A percentile compares a stretch with the other conserved stretches of the same genome.
phyloP scores from a whole-genome alignment of 1,140 invertebrate genomes.

The Nebria ingens region DNA sequence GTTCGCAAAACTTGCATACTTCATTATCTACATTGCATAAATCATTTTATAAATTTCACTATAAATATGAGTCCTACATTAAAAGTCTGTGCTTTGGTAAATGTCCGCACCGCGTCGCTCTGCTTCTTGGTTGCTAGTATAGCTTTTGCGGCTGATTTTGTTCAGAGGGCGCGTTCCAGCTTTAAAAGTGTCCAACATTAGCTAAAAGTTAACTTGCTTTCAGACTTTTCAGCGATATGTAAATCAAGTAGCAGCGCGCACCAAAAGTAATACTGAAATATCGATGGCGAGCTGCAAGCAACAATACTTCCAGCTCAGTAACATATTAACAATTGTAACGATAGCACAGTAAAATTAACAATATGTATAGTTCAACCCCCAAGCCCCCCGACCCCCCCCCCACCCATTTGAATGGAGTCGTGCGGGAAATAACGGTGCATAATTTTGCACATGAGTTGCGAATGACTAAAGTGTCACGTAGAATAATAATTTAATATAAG shows the following conservation, averaged over 20 bases:
- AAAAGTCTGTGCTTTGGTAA: not conserved
- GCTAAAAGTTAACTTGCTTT: slow-evolving; percentile 4
- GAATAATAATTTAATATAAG: too few relatives aligned
- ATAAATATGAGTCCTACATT: not conserved
- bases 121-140: not conserved
- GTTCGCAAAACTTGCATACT: not conserved
- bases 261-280: too few relatives aligned
- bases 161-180: not conserved
- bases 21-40: slow-evolving; percentile 1
- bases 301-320: too few relatives aligned
- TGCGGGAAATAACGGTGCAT: too few relatives aligned
- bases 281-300: too few relatives aligned
- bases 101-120: not conserved
- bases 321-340: too few relatives aligned
- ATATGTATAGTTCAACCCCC: too few relatives aligned
- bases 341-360: too few relatives aligned
- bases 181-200: not conserved
- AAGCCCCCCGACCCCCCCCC: too few relatives aligned
- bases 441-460: too few relatives aligned
- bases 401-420: too few relatives aligned
- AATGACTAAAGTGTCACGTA: too few relatives aligned
- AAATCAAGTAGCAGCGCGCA: not conserved
- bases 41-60: slow-evolving; percentile 2
- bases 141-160: not conserved
- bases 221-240: not conserved